Conservation (phyloP, 2,797 vertebrate genomes). For the Neosilurus hyrtlii region DNA sequence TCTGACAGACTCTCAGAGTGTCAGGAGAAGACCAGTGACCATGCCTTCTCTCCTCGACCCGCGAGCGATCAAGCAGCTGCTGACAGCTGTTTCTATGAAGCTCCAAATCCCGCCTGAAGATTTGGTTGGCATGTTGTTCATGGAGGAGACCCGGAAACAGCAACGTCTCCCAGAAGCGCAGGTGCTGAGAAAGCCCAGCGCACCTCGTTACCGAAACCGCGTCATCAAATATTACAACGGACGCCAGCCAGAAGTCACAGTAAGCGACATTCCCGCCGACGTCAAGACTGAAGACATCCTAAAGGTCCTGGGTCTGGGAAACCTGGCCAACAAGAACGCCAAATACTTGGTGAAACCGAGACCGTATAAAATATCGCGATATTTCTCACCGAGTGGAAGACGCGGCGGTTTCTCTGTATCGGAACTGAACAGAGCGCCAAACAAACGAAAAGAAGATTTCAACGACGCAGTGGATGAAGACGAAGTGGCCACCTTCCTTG, state of each 20-base stretch:
- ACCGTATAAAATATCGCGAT: slow-evolving; percentile 77
- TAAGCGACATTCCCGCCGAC: slow-evolving; percentile 78
- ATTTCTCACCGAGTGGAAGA: slow-evolving; percentile 77
- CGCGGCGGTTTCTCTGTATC: slow-evolving; percentile 73
- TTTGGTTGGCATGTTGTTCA: slow-evolving; percentile 90
- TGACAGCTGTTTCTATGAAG: slow-evolving; percentile 87
- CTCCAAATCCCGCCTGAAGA: slow-evolving; percentile 96
- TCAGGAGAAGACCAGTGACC: slow-evolving; percentile 67
- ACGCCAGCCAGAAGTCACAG: slow-evolving; percentile 70
- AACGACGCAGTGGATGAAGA: slow-evolving; percentile 84
- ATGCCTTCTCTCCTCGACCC: slow-evolving; percentile 81
- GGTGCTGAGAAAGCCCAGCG: slow-evolving; percentile 70
- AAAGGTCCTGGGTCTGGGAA: slow-evolving; percentile 87
- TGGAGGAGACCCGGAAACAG: slow-evolving; percentile 83
- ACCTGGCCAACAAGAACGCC: slow-evolving; percentile 77
- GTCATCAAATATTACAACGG: slow-evolving; percentile 79
- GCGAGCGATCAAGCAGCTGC: slow-evolving; percentile 85
- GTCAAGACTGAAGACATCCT: slow-evolving; percentile 91
- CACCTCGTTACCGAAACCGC: slow-evolving; percentile 73
- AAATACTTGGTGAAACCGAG: slow-evolving; percentile 81
- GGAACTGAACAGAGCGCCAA: slow-evolving; percentile 79
- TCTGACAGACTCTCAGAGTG: slow-evolving; percentile 72
- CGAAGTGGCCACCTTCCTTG: slow-evolving; percentile 88
- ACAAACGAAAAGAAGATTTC: slow-evolving; percentile 78
- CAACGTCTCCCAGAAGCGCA: slow-evolving; percentile 66